Conservation (phyloP, 1,140 invertebrate genomes). For the Drosophila arawakana region DNA sequence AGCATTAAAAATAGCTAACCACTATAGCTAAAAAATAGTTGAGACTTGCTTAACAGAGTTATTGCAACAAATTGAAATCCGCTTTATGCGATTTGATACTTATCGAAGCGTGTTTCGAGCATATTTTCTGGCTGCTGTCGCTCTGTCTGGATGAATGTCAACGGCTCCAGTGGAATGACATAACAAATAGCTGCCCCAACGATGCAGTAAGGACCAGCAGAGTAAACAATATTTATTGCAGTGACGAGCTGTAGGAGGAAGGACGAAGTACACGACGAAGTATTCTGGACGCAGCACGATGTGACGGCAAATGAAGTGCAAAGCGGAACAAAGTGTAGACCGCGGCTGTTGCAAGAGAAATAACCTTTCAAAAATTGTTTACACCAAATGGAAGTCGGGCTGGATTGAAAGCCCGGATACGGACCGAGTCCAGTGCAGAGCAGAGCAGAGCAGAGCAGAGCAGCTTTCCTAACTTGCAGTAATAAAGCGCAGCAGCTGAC, state of each 20-base stretch:
- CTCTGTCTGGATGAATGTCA: conserved; percentile 73
- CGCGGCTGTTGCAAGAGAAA: conserved; percentile 70
- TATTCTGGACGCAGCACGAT: background rate
- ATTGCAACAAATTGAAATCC: conserved; percentile 42
- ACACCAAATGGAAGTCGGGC: conserved; percentile 42
- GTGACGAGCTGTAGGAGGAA: conserved; percentile 19
- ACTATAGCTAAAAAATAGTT: background rate
- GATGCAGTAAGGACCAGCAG: conserved; percentile 48
- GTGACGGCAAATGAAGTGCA: conserved; percentile 71
- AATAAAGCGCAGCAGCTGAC: conserved; percentile 72
- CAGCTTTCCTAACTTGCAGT: conserved; percentile 54
- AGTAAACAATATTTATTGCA: conserved; percentile 78
- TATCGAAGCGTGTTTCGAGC: conserved; percentile 43
- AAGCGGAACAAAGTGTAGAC: conserved; percentile 68
- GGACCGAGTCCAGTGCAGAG: conserved; percentile 12
- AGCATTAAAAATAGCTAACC: background rate
- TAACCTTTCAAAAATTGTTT: conserved; percentile 81
- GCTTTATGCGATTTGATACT: conserved; percentile 64
- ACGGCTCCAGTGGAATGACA: conserved; percentile 68
- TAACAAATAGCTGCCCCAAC: conserved; percentile 72
- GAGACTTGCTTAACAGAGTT: conserved; percentile 5
- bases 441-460: background rate
- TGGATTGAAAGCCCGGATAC: background rate
- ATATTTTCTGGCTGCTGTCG: conserved; percentile 50
- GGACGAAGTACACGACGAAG: conserved; percentile 32